phyloP scores from a whole-genome alignment of 2,888 invertebrate genomes.

The Ditula angustiorana region DNA sequence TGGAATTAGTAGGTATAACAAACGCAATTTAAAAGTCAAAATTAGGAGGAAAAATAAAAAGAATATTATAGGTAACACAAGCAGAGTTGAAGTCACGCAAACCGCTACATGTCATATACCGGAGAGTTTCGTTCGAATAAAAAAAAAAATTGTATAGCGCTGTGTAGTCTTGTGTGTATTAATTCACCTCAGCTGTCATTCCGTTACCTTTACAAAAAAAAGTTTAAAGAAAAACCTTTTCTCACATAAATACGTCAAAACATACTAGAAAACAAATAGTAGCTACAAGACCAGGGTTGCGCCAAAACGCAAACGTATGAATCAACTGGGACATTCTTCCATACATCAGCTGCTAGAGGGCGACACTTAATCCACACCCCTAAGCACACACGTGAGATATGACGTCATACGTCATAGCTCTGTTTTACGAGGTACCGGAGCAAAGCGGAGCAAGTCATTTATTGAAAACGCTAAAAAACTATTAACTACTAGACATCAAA shows the following conservation, averaged over 20 bases:
- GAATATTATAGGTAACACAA: no score
- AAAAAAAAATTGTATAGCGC: no score
- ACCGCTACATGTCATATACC: no score
- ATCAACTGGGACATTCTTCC: slow-evolving; percentile 63
- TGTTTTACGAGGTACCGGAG: slow-evolving; percentile 38
- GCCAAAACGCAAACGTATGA: slow-evolving; percentile 58
- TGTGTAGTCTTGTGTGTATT: no score
- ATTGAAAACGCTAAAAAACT: background rate
- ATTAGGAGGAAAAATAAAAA: no score
- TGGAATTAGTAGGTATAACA: no score
- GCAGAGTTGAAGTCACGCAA: no score
- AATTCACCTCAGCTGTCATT: no score
- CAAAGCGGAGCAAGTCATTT: background rate
- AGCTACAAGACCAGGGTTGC: slow-evolving; percentile 36
- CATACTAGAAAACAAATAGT: slow-evolving; percentile 4
- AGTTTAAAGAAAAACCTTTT: slow-evolving; percentile 41
- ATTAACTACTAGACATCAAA: no score
- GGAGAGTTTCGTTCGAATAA: no score
- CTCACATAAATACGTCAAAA: background rate
- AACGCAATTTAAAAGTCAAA: no score
- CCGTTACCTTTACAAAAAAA: no score
- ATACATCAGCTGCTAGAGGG: slow-evolving; percentile 67
- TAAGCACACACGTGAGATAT: slow-evolving; percentile 72
- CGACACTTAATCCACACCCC: slow-evolving; percentile 71
- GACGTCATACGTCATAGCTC: slow-evolving; percentile 70